Evolutionary conservation across 2,888 invertebrate genomes (phyloP), one percentile per base, ranked within the genome.

Genomic region (Agonopterix arenella): DNA sequence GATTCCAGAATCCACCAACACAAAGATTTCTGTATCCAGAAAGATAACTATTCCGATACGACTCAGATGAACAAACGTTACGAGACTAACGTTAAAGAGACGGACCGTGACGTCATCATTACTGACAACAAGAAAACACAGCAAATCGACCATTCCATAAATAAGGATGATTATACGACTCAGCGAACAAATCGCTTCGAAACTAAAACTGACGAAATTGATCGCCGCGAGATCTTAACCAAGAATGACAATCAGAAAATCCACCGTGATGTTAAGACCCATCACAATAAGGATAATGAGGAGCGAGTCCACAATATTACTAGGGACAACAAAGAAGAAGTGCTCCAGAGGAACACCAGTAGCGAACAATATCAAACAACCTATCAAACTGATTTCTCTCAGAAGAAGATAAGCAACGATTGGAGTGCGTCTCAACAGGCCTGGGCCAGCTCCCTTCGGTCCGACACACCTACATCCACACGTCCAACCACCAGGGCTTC

Each of bases 341-440:
- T 66, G 11, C 51, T 75, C 1, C 76, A 84, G 48, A 76, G 62
- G 47, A 80, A 75, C 49, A 70, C 63, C 1, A 79, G 63, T 1
- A 80, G 62, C 47, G 80, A 90, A 50, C 84, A 91, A 54, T 92
- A 92, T 66, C 88, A 90, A 60, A 92, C 92, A 3, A 92, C 92
- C 0, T 92, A 93, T 59, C 86, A 91, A 61, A 80, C 85, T 41
- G 92, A 92, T 59, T 92, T 82, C 59, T 80, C 84, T 4, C 90
- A 85, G 46, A 91, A 89, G 57, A 86, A 84, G 59, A 90, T 93
- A 16, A 92, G 91, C 57, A 90, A 90, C 41, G 93, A 93, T 50
- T 88, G 90, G 62, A 94, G 94, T 67, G 92, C 94, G 0, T 91
- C 93, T 1, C 95, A 95, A 66, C 93, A 94, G 59, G 94, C 94